Conservation (phyloP, 2,797 vertebrate genomes). For the Cirrhinus mrigala region DNA sequence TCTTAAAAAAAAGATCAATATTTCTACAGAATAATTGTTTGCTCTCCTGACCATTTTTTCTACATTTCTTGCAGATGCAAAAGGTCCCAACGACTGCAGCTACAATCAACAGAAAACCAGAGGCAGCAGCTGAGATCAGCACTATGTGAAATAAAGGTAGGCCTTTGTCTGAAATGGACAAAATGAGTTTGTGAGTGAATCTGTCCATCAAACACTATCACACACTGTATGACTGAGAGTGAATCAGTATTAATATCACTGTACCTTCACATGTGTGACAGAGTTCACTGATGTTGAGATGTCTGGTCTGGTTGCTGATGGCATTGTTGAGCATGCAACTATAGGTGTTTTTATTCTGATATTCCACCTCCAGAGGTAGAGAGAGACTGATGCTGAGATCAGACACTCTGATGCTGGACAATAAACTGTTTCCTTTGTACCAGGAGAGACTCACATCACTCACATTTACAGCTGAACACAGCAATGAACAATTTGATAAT, state of each 20-base stretch:
- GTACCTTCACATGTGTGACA: neutral
- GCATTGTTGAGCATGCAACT: neutral
- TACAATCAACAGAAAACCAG: neutral
- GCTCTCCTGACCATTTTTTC: constrained; percentile 2
- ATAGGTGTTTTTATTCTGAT: neutral
- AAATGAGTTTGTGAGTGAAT: neutral
- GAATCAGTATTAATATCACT: neutral
- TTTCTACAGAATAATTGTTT: neutral
- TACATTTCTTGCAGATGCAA: neutral
- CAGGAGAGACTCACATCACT: neutral
- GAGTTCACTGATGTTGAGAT: neutral
- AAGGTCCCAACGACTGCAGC: neutral
- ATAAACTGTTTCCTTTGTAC: too few species aligned
- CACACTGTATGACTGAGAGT: neutral
- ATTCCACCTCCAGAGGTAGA: too few species aligned
- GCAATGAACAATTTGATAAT: neutral
- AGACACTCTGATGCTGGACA: too few species aligned
- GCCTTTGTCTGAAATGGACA: neutral
- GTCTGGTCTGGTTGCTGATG: neutral
- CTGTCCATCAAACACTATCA: neutral
- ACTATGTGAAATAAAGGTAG: neutral
- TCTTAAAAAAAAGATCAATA: neutral
- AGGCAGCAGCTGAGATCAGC: neutral
- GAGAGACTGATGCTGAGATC: too few species aligned
- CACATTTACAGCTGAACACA: neutral